These are phyloP conservation scores for Murina feae DNA, from an alignment of 2,113 vertebrate species.

Conservation along the genomic window DNA sequence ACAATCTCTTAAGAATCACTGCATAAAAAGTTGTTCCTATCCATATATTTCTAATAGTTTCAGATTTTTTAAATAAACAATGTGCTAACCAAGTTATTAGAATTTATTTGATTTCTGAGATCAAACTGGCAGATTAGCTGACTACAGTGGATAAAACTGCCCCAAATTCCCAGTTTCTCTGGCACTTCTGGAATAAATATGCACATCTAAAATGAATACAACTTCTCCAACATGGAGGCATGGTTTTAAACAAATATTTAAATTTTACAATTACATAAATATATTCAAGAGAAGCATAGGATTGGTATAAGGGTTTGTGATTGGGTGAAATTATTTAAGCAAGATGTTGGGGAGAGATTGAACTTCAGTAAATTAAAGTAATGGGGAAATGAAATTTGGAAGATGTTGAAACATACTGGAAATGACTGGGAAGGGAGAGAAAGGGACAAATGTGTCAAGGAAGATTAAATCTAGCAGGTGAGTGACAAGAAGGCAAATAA, in stretches of 20 bases:
- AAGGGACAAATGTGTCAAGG: background rate
- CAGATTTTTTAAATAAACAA: background rate
- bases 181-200: constrained; percentile 17
- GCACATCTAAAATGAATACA: background rate
- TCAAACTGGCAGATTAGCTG: background rate
- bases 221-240: background rate
- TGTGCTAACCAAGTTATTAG: constrained; percentile 6
- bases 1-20: background rate
- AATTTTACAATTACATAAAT: background rate
- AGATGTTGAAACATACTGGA: background rate
- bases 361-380: background rate
- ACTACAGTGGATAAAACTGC: background rate
- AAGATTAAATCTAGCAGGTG: background rate
- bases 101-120: constrained; percentile 45
- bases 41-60: constrained; percentile 4
- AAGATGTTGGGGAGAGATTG: background rate
- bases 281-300: background rate
- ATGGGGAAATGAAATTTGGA: background rate
- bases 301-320: background rate
- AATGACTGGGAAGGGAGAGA: background rate
- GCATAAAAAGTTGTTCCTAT: background rate
- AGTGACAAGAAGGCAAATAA: background rate
- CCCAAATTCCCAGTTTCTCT: background rate
- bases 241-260: background rate
- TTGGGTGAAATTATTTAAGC: background rate